These are phyloP conservation scores for Teleopsis dalmanni DNA, from an alignment of 1,140 invertebrate genomes.

Conservation along the genomic window DNA sequence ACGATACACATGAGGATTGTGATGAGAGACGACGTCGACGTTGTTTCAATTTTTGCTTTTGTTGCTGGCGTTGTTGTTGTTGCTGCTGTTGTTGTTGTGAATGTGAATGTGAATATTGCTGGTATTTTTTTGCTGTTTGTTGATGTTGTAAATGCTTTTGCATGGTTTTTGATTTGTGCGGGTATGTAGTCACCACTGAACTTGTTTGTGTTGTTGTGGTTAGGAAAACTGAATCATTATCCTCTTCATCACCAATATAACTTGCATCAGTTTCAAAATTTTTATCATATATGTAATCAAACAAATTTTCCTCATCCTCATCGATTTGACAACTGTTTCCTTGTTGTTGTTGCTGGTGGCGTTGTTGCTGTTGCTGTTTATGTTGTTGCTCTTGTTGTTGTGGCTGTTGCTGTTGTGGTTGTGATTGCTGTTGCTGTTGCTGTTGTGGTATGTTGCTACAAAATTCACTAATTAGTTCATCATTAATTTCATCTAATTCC, in stretches of 20 bases:
- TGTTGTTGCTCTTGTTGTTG: conserved; percentile 6
- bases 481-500: conserved; percentile 31
- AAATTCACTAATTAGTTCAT: conserved; percentile 19
- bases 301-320: not conserved
- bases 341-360: conserved; percentile 1
- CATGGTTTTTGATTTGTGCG: not conserved
- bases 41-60: too few relatives aligned
- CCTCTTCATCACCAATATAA: conserved; percentile 4
- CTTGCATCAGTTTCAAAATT: conserved; percentile 5
- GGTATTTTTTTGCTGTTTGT: not conserved
- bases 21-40: conserved; percentile 1
- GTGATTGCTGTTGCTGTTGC: not conserved
- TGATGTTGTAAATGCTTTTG: not conserved
- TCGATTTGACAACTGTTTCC: not conserved
- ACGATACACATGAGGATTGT: not conserved
- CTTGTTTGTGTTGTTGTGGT: not conserved
- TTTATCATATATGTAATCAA: not conserved
- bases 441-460: conserved; percentile 10
- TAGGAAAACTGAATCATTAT: conserved; percentile 7
- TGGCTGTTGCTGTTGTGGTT: conserved; percentile 2
- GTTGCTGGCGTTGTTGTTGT: too few relatives aligned
- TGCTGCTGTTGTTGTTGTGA: not conserved
- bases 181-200: not conserved
- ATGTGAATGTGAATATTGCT: conserved; percentile 1
- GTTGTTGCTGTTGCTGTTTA: not conserved